A percentile compares a stretch with the other conserved stretches of the same genome.
Evolutionary conservation across 2,113 vertebrate genomes (phyloP).

Genomic region (Apus apus): DNA sequence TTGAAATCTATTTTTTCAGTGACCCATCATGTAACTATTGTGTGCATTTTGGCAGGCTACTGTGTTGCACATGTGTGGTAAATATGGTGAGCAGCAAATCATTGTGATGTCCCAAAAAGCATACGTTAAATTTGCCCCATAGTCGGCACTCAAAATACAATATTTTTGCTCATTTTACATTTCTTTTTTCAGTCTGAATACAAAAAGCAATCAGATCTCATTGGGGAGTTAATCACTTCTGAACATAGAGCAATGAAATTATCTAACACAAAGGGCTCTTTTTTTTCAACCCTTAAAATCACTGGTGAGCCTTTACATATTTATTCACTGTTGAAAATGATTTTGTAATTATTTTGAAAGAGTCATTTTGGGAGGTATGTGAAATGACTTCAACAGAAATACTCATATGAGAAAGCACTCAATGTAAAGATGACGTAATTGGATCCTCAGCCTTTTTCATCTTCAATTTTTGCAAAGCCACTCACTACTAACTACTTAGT

Average conservation of each 20-base stretch:
- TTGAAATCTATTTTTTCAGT: conserved; percentile 60
- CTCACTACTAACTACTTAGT: neutral
- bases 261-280: conserved; percentile 43
- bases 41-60: conserved; percentile 45
- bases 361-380: conserved; percentile 48
- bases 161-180: conserved; percentile 49
- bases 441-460: neutral
- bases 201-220: conserved; percentile 64
- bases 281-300: conserved; percentile 51
- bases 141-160: conserved; percentile 35
- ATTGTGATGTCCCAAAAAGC: conserved; percentile 3
- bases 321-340: conserved; percentile 61
- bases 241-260: conserved; percentile 63
- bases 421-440: conserved; percentile 42
- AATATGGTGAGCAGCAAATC: conserved; percentile 48
- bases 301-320: conserved; percentile 51
- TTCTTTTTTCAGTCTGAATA: conserved; percentile 34
- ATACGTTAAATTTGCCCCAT: conserved; percentile 25
- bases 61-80: conserved; percentile 50
- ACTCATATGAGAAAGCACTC: conserved; percentile 30
- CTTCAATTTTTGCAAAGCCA: neutral
- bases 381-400: conserved; percentile 52
- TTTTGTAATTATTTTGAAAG: conserved; percentile 67
- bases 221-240: conserved; percentile 69
- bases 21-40: conserved; percentile 29